Base-by-base conservation (phyloP, 2,113 vertebrate species). In the Sebastes schlegelii region DNA sequence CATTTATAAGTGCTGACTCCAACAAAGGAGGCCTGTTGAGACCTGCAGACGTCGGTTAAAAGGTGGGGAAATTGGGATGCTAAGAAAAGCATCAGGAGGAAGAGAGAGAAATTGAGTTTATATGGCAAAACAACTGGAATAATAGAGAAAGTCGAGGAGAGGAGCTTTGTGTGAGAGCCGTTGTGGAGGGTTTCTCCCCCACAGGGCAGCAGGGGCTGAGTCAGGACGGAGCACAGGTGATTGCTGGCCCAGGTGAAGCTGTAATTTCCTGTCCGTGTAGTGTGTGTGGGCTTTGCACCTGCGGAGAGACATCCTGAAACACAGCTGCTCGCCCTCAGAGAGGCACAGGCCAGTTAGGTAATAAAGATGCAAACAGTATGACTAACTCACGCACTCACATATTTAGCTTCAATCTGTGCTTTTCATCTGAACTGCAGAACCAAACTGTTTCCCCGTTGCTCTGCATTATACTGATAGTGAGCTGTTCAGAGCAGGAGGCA, bases 191-290 rank as follows among this genome's bases (percentile, higher is more conserved):
- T 58, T 76, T 62, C 17, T 71, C 46, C 79, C 92, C 90, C 86
- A 80, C 89, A 54, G 88, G 72, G 86, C 52, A 34, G 82, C 83
- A n/a, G 79, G 57, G 82, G 78, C 88, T 86, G 89, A 88, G 86
- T 91, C 91, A 92, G 89, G 89, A 83, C 64, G 60, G 81, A 81
- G 81, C 86, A 74, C 95, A 94, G 93, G 94, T 94, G 92, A 95
- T 76, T 88, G 83, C 89, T 94, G 95, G 94, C 94, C 86, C 91
- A 92, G 93, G 94, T 95, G 84, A 92, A 85, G 84, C 87, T 84
- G 42, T 92, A 86, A 95, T 94, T 95, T 96, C 95, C 95, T 95
- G 93, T 92, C 86, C 58, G 62, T 74, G 13, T 34, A 42, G 85
- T 80, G 88, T 90, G 89, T 92, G 86, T 88, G 89, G 92, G 90